Percentiles rank a stretch among this genome's conserved stretches.
These are phyloP conservation scores for Apotomis betuletana DNA, from an alignment of 2,888 invertebrate species.

Conservation along the genomic window DNA sequence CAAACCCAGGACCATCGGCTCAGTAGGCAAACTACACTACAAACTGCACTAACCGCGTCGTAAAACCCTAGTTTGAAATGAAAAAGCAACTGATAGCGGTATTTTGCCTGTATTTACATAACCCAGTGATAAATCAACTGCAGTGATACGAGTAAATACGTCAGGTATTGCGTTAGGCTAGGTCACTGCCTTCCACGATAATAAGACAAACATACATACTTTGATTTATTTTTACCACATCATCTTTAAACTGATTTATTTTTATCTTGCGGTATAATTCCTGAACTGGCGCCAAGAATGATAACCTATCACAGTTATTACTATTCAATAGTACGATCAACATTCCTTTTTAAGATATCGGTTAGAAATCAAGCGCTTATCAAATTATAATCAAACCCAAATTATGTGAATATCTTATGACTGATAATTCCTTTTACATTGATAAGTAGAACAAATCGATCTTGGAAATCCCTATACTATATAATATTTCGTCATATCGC, in stretches of 20 bases:
- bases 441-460: constrained; percentile 7
- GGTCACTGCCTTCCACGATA: constrained; percentile 12
- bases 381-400: background rate
- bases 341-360: background rate
- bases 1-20: too few species aligned
- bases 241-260: background rate
- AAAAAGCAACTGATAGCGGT: too few species aligned
- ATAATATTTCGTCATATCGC: constrained; percentile 7
- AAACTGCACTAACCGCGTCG: too few species aligned
- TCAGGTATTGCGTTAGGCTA: constrained; percentile 20
- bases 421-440: constrained; percentile 4
- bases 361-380: background rate
- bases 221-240: constrained; percentile 25
- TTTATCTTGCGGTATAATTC: background rate
- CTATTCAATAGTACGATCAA: background rate
- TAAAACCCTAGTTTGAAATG: too few species aligned
- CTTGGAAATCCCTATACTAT: constrained; percentile 7
- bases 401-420: constrained; percentile 15
- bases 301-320: constrained; percentile 18
- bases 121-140: too few species aligned
- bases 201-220: constrained; percentile 2
- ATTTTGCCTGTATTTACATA: too few species aligned
- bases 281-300: constrained; percentile 29
- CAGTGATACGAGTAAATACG: too few species aligned
- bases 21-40: too few species aligned